Base-by-base conservation (phyloP, 2,113 vertebrate genomes). In the Bos taurus region DNA sequence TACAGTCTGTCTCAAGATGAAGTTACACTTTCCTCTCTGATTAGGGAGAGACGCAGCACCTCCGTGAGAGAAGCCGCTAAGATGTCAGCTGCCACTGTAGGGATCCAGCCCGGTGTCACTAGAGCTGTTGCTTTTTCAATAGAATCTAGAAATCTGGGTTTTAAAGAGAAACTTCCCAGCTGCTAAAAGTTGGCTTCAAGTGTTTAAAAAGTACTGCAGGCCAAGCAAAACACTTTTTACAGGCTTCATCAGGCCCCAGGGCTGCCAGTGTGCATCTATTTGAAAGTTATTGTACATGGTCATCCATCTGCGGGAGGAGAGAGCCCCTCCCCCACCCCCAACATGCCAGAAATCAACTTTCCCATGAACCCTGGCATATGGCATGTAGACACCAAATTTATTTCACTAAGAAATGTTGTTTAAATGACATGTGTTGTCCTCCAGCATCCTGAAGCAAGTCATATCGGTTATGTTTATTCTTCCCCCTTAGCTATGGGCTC, bases 61-160 rank as follows among this genome's bases (percentile, higher is more conserved):
- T 89, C 21, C 54, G 26, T 28, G 48, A 71, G 19, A 62, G 43
- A 64, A 94, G 71, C 6, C 7, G 23, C 40, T 93, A 80, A 85
- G 14, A 56, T 82, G 81, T 56, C 67, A 77, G 9, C 30, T 96
- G 56, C 23, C 78, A 7, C 82, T 62, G 2, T 87, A 71, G 54
- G 62, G 10, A 40, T 80, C 17, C 7, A 93, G 46, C 4, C 30
- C 60, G 57, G 23, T 16, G 13, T 89, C 89, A 10, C 59, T 82
- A 78, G 48, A 60, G 50, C 21, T 77, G 81, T 56, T 21, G 10
- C 10, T 81, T 94, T 98, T 80, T 88, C 23, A 86, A 95, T 81
- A 96, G 82, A 81, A 97, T 26, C 26, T 52, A 96, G 84, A 83
- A 91, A 95, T 91, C 67, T 97, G 40, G 46, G 56, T 91, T 97